Evolutionary conservation across 1,140 invertebrate genomes (phyloP).

Genomic region (Lerema accius): DNA sequence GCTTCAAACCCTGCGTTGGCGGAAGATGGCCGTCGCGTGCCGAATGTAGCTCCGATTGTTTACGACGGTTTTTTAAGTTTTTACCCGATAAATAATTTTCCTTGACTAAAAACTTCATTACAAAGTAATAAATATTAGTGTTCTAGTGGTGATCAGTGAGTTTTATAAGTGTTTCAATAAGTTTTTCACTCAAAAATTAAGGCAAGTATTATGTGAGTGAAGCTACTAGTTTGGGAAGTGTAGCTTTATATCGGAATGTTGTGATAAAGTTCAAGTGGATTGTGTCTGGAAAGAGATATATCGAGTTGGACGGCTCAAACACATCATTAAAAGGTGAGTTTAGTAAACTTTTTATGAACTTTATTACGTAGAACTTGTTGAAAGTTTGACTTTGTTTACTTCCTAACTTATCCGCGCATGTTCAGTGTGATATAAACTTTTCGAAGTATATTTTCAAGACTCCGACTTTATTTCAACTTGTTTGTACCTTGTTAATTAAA

Average conservation of each 20-base stretch:
- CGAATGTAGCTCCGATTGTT: conserved; percentile 74
- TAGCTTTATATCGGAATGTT: conserved; percentile 74
- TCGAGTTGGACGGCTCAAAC: conserved; percentile 43
- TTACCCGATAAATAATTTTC: conserved; percentile 52
- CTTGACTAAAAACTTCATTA: conserved; percentile 48
- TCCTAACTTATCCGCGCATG: conserved; percentile 70
- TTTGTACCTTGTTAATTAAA: conserved; percentile 28
- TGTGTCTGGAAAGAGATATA: conserved; percentile 56
- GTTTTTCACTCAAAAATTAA: conserved; percentile 74
- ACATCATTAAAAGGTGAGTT: conserved; percentile 59
- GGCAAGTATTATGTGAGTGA: conserved; percentile 64
- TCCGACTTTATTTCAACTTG: conserved; percentile 36
- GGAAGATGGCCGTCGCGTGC: conserved; percentile 79
- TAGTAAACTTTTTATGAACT: conserved; percentile 35
- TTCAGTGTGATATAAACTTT: conserved; percentile 61
- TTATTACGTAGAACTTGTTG: conserved; percentile 52
- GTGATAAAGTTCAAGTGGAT: conserved; percentile 72
- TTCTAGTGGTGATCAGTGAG: conserved; percentile 39
- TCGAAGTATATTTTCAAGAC: conserved; percentile 16
- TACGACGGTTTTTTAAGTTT: conserved; percentile 72
- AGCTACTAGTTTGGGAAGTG: conserved; percentile 73
- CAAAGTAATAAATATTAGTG: conserved; percentile 45
- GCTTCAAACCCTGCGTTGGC: conserved; percentile 67
- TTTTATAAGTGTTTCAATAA: conserved; percentile 49
- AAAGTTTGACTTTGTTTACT: conserved; percentile 75